Evolutionary conservation across 2,113 vertebrate species (phyloP), one percentile per base, ranked within the genome.

Genomic region (Naja naja): DNA sequence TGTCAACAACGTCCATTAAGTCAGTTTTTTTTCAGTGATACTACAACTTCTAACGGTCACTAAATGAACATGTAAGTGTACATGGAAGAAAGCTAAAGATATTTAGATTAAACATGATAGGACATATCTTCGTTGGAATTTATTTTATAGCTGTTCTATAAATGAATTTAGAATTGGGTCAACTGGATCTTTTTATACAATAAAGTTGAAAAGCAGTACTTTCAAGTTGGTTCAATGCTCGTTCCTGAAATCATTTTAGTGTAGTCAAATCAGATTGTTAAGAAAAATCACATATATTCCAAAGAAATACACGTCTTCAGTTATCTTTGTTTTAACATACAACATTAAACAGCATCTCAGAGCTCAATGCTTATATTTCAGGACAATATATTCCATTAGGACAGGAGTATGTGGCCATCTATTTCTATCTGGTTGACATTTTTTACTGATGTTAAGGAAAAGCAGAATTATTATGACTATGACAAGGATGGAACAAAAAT

Each of bases 381-480:
- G 85, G 94, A 94, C 85, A 90, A 94, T 89, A 91, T 52, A 95
- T 95, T 94, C 93, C 94, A 96, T 95, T 92, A 56, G 94, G 94
- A 20, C 30, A 95, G 49, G 89, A 39, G 94, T 94, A 96, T 54
- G 69, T 87, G 92, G 93, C 85, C 64, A 93, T 90, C 95, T 95
- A 96, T 96, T 91, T 92, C 92, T 45, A 85, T 53, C 92, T 92
- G 16, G 95, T 89, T 96, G 93, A 95, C 7, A 1, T 94, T 93
- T 94, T 93, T 91, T 85, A 94, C 85, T 23, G n/a, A 53, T 0
- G 14, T 54, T 94, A 3, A 58, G 88, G 45, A 88, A 88, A 16
- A 52, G 93, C 69, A 90, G 58, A 91, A 90, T 85, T 22, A 0
- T 55, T 88, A 85, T 1, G 34, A 88, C 52, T 10, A 91, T 22